Conservation (phyloP, 2,113 vertebrate species). For the Nothocercus julius region DNA sequence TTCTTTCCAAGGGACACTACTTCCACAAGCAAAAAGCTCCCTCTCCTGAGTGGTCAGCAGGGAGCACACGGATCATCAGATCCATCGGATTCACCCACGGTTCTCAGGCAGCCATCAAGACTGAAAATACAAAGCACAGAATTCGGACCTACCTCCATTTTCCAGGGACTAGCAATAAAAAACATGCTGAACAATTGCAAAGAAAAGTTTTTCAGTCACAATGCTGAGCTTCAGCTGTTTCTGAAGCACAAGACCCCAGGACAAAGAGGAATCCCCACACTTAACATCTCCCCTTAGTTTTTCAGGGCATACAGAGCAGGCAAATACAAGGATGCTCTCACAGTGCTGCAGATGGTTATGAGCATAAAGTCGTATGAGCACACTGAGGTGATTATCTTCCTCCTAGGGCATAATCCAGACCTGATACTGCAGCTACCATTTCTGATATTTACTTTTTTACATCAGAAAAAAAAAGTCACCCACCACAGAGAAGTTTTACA, state of each 20-base stretch:
- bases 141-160: not conserved
- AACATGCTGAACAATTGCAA: not conserved
- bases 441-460: not conserved
- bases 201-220: not conserved
- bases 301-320: not conserved
- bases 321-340: not conserved
- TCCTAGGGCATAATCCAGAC: not conserved
- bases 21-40: not conserved
- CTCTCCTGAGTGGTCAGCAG: not conserved
- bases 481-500: not conserved
- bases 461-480: not conserved
- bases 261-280: not conserved
- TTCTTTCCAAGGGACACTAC: not conserved
- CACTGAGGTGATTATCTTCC: not conserved
- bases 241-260: not conserved
- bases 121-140: not conserved
- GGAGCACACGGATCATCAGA: not conserved
- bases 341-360: rapidly evolving
- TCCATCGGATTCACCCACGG: not conserved
- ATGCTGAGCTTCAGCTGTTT: not conserved
- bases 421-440: not conserved
- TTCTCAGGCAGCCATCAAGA: not conserved
- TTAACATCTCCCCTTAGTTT: not conserved
- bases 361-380: not conserved
- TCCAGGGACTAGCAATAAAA: not conserved